phyloP scores from a whole-genome alignment of 92 coral and sea anemone genomes.

The Epizoanthus illoricatus region DNA sequence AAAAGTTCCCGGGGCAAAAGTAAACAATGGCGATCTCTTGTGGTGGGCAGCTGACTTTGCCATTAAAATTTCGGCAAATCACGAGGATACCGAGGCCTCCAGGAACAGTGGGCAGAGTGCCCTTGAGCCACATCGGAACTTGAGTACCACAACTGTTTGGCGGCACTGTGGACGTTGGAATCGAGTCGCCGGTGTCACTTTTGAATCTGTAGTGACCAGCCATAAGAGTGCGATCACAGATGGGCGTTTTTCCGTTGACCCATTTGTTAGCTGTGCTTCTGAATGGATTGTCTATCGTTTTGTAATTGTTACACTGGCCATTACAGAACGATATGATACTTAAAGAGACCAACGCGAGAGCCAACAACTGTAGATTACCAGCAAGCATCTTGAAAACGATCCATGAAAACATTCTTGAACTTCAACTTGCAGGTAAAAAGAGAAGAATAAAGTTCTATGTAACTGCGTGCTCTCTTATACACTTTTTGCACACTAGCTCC shows the following conservation, averaged over 20 bases:
- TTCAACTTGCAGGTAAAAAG: too few species aligned
- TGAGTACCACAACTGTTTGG: constrained; percentile 3
- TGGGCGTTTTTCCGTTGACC: neutral
- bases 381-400: too few species aligned
- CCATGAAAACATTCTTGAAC: too few species aligned
- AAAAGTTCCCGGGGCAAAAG: neutral
- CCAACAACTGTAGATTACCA: too few species aligned
- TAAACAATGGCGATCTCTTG: neutral
- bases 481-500: too few species aligned
- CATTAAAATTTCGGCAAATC: neutral
- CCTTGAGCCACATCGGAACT: constrained; percentile 1
- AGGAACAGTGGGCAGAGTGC: neutral
- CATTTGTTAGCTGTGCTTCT: neutral
- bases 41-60: neutral
- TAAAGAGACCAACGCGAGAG: too few species aligned
- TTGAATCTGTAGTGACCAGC: neutral
- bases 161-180: neutral
- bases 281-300: neutral
- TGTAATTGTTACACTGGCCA: neutral
- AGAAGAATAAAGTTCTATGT: too few species aligned
- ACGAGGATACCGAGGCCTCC: neutral
- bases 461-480: too few species aligned
- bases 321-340: too few species aligned
- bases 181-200: neutral
- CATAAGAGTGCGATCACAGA: neutral